phyloP scores from a whole-genome alignment of 2,113 vertebrate species.

The Trematocara nigrifrons region DNA sequence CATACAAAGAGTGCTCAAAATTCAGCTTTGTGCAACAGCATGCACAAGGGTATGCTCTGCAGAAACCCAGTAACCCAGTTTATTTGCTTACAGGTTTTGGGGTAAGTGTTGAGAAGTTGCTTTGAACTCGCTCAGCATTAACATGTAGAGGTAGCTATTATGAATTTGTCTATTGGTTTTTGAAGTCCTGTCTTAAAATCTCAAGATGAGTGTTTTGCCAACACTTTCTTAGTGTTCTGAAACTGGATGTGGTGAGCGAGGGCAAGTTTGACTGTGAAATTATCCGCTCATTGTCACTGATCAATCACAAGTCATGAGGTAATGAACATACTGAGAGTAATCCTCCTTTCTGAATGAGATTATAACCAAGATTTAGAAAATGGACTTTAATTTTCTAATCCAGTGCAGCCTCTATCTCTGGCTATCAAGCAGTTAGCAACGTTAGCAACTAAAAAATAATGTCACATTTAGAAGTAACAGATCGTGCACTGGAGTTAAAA shows the following conservation, averaged over 20 bases:
- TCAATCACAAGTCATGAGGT: rapidly evolving
- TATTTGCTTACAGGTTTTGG: background rate
- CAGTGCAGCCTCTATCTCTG: background rate
- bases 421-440: background rate
- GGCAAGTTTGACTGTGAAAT: background rate
- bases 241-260: background rate
- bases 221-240: background rate
- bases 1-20: rapidly evolving
- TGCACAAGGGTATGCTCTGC: background rate
- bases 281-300: rapidly evolving
- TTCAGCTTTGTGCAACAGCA: background rate
- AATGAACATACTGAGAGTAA: background rate
- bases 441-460: background rate
- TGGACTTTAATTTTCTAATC: background rate
- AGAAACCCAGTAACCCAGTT: background rate
- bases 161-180: background rate
- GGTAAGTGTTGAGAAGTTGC: background rate
- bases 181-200: background rate
- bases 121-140: background rate
- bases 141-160: background rate
- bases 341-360: background rate
- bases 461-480: background rate
- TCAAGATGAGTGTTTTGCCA: background rate
- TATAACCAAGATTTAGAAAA: background rate
- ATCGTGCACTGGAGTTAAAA: background rate